Evolutionary conservation across 2,888 invertebrate species (phyloP).

Genomic region (Oxystoma pomonae): DNA sequence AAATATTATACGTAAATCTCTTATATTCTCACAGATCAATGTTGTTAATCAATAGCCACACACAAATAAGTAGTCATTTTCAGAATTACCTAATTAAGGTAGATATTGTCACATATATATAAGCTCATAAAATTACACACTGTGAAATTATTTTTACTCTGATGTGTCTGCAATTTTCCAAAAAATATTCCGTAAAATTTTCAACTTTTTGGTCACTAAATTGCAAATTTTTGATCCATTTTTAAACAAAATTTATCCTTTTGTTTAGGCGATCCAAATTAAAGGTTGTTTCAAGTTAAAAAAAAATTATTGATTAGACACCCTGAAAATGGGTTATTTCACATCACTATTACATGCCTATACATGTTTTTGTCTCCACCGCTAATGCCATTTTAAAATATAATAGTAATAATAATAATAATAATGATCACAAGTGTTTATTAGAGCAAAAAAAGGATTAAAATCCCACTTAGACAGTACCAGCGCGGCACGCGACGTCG

Average conservation of each 20-base stretch:
- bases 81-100: too few species aligned
- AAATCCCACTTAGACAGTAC: conserved; percentile 27
- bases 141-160: not conserved
- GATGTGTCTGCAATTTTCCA: not conserved
- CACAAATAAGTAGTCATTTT: too few species aligned
- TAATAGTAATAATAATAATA: too few species aligned
- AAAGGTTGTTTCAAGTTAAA: too few species aligned
- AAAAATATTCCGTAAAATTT: not conserved
- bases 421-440: not conserved
- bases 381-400: too few species aligned
- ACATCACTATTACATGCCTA: too few species aligned
- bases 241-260: not conserved
- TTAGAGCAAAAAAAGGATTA: conserved; percentile 32
- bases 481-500: conserved; percentile 23
- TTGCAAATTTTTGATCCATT: not conserved
- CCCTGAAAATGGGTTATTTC: not conserved
- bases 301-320: not conserved
- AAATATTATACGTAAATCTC: not conserved
- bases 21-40: too few species aligned
- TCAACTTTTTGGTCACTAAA: not conserved
- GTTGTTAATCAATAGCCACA: too few species aligned
- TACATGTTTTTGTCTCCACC: too few species aligned
- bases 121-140: too few species aligned
- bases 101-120: too few species aligned
- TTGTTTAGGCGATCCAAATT: too few species aligned